Evolutionary conservation across 2,888 invertebrate species (phyloP).

Genomic region (Hirudinaria manillensis): DNA sequence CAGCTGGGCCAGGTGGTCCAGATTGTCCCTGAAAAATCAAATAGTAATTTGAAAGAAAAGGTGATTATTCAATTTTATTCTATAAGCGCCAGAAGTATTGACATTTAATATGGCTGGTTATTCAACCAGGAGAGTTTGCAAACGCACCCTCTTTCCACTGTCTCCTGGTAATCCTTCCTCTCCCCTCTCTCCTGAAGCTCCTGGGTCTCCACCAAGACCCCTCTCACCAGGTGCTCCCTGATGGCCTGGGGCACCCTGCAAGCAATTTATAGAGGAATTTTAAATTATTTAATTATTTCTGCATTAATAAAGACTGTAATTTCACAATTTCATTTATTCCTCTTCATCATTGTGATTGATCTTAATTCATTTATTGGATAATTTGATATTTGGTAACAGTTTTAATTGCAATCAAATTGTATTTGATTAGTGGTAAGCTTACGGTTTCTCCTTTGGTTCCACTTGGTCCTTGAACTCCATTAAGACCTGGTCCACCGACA

Average conservation of each 20-base stretch:
- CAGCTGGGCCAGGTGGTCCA: slow-evolving; percentile 39
- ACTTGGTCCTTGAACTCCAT: slow-evolving; percentile 32
- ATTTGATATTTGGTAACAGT: no score
- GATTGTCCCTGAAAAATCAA: slow-evolving; percentile 37
- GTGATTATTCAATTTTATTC: no score
- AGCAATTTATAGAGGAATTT: not conserved
- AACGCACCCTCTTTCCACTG: slow-evolving; percentile 36
- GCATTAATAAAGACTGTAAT: no score
- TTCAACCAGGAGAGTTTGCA: not conserved
- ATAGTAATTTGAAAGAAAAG: not conserved
- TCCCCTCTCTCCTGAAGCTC: slow-evolving; percentile 36
- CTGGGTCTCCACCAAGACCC: slow-evolving; percentile 35
- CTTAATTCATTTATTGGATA: not conserved
- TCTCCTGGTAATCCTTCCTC: slow-evolving; percentile 36
- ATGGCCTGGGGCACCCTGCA: slow-evolving; percentile 32
- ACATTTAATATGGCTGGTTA: no score
- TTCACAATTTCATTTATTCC: no score
- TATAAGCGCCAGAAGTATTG: no score
- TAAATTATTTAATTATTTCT: no score
- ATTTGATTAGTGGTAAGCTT: not conserved
- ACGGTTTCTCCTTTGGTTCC: slow-evolving; percentile 37
- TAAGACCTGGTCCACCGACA: slow-evolving; percentile 32
- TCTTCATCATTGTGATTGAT: not conserved
- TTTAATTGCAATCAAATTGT: no score
- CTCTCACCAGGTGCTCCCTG: slow-evolving; percentile 33